Conservation (phyloP, 2,888 invertebrate genomes). For the Pristionchus fissidentatus region DNA sequence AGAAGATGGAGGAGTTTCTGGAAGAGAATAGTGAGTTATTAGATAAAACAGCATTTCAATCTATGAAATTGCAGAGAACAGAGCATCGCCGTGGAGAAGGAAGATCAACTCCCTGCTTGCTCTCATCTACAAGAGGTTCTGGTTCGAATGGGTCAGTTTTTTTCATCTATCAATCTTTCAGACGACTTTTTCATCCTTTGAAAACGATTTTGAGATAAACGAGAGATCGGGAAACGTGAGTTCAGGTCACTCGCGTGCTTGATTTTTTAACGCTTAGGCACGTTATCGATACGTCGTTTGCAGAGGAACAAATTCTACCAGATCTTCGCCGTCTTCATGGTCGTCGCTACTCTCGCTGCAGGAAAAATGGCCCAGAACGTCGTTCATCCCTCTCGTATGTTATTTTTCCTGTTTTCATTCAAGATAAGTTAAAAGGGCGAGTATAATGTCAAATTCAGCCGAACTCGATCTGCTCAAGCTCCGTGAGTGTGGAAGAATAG, state of each 20-base stretch:
- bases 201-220: no score
- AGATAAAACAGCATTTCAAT: neutral
- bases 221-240: no score
- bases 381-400: neutral
- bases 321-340: neutral
- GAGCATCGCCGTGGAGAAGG: neutral
- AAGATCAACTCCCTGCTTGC: neutral
- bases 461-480: neutral
- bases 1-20: neutral
- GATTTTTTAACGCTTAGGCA: no score
- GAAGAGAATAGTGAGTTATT: neutral
- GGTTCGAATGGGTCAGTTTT: neutral
- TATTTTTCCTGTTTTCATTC: neutral
- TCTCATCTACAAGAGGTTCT: neutral
- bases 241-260: no score
- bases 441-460: neutral
- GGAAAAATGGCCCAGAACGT: neutral
- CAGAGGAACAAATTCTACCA: slow-evolving; percentile 28
- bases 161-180: neutral
- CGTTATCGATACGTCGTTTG: neutral
- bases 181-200: neutral
- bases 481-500: neutral
- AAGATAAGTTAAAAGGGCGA: neutral
- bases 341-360: neutral
- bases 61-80: neutral